Evolutionary conservation across 2,113 vertebrate species (phyloP), one percentile per base, ranked within the genome.

Genomic region (Epinephelus cyanopodus): DNA sequence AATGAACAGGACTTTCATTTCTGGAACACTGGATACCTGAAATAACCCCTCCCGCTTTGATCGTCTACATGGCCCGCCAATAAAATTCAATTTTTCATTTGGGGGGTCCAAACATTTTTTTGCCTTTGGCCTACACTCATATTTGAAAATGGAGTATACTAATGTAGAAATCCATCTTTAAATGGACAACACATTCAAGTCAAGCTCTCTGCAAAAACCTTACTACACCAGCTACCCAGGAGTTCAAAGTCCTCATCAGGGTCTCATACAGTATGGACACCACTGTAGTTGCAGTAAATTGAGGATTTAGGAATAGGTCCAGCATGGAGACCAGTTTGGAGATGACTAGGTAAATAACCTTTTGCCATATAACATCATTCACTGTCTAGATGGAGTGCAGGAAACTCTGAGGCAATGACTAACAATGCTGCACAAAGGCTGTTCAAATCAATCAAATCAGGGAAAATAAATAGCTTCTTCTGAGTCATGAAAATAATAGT

Each of bases 1-100:
- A 61, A 69, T 61, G 42, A 61, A 52, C 56, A 18, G 21, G 27
- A 69, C 23, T 77, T 77, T 37, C 39, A 66, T 68, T 61, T 69
- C 45, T 69, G 64, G 14, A 52, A 37, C 29, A 53, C 47, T 29
- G 17, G 33, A 53, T 21, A 69, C 29, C 29, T 78, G 47, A 54
- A 29, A 63, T 58, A 58, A 77, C 12, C 52, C 74, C 18, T 65
- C 52, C 25, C 3, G 23, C 52, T 54, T 27, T 45, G n/a, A 63
- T 15, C 33, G 47, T 37, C 27, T 18, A 15, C 11, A 17, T 47
- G 52, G 18, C 50, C 61, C n/a, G 21, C 23, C 33, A 29, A 19
- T 56, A 53, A 64, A 64, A 64, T 64, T 18, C 15, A 1, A 17
- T 19, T 50, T 52, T 52, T 37, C 45, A 18, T 10, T 74, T 42